Percentiles rank a stretch among this genome's conserved stretches.
phyloP scores from a whole-genome alignment of 2,888 invertebrate species.

The Junonia oenone region DNA sequence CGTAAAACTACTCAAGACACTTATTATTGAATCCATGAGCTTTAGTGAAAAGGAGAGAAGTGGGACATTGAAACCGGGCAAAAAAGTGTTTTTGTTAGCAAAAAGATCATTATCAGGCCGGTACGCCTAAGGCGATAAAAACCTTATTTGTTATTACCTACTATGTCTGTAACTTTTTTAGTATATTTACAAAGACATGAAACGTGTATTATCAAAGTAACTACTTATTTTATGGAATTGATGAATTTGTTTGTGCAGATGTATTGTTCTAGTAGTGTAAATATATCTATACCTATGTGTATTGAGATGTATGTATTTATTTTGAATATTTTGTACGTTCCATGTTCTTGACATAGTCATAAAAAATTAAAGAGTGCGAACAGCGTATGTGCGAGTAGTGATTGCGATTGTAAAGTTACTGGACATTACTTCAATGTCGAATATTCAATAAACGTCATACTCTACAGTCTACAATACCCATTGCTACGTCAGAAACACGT shows the following conservation, averaged over 20 bases:
- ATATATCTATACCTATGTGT: too few relatives aligned
- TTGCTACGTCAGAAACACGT: conserved; percentile 7
- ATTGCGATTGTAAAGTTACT: too few relatives aligned
- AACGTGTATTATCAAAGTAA: too few relatives aligned
- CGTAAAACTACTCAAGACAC: neutral
- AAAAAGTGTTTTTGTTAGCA: conserved; percentile 9
- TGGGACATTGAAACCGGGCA: neutral
- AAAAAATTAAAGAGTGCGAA: too few relatives aligned
- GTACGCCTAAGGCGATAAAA: conserved; percentile 8
- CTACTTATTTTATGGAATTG: too few relatives aligned
- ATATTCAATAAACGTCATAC: neutral
- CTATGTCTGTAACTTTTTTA: neutral
- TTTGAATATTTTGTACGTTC: too few relatives aligned
- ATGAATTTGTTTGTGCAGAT: too few relatives aligned
- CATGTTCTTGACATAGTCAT: too few relatives aligned
- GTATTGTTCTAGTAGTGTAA: too few relatives aligned
- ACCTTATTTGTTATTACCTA: neutral
- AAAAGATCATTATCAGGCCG: conserved; percentile 12
- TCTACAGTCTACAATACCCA: neutral
- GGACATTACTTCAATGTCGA: neutral
- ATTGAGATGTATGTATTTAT: too few relatives aligned
- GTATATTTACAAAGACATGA: neutral
- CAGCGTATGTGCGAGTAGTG: too few relatives aligned
- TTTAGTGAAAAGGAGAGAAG: neutral
- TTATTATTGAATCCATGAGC: conserved; percentile 11